phyloP scores from a whole-genome alignment of 1,140 invertebrate genomes.

The Hylyphantes graminicola region DNA sequence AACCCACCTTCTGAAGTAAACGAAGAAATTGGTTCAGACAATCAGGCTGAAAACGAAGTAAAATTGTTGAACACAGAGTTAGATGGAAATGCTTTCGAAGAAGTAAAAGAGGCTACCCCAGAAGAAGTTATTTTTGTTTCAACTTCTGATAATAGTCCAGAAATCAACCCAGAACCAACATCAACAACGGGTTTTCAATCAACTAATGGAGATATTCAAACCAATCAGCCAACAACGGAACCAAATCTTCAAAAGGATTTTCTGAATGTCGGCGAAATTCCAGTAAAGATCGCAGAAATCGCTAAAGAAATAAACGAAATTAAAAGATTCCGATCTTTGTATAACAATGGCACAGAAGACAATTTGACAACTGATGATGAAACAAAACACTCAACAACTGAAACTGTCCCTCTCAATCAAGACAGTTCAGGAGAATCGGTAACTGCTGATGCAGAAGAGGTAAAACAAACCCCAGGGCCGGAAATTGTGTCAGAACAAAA shows the following conservation, averaged over 20 bases:
- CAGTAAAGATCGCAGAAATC: not conserved
- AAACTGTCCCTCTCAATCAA: not conserved
- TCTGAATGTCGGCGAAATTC: not conserved
- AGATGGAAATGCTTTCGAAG: not conserved
- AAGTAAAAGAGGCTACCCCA: conserved; percentile 2
- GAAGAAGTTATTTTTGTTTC: not conserved
- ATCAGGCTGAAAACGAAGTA: not conserved
- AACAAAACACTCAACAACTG: not conserved
- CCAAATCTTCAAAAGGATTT: not conserved
- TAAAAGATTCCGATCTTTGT: not conserved
- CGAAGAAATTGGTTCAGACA: conserved; percentile 9
- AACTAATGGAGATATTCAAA: not conserved
- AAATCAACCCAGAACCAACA: not conserved
- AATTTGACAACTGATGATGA: not conserved
- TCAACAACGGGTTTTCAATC: not conserved
- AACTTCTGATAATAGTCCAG: not conserved
- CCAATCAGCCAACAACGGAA: not conserved
- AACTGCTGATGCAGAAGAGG: not conserved
- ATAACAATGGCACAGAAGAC: not conserved
- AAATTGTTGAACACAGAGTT: not conserved
- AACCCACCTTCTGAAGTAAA: not conserved
- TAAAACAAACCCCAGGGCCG: not conserved
- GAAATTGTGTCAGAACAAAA: not conserved
- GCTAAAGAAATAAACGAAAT: conserved; percentile 1
- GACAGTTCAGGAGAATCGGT: not conserved